Evolutionary conservation across 2,113 vertebrate genomes (phyloP), one percentile per base, ranked within the genome.

Genomic region (Sardina pilchardus): DNA sequence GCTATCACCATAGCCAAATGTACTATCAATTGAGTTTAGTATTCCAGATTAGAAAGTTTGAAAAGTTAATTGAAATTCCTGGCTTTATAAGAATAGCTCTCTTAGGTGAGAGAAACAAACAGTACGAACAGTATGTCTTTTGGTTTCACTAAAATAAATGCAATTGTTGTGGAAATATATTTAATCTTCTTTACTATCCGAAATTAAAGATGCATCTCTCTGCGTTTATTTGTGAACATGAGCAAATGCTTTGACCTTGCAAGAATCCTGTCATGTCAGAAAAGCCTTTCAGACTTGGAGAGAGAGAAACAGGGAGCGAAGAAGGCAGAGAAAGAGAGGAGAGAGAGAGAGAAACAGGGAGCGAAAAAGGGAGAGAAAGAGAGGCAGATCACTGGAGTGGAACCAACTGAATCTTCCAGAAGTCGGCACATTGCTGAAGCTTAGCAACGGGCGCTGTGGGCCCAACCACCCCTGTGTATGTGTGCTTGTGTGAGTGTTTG

Each of bases 401-500:
- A 71, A 71, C 63, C 63, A 71, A 71, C 63, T 30, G 63, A 71
- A 71, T 26, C 63, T 71, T 71, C 63, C 14, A 26, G 63, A 71
- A 63, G 59, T 63, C 59, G 59, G 59, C 59, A 63, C 59, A 63
- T 63, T 63, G 59, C 59, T 63, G 59, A 63, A 26, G 30, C 63
- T 71, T 71, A 71, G 63, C 63, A 71, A 71, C 63, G 9, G 63
- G 26, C 63, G 7, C 63, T 71, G 63, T 71, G 63, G 30, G 63
- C 63, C 63, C 63, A 71, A 16, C 26, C n/a, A 12, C 63, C 63
- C 63, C 17, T 19, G 53, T 19, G 56, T 24, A 24, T 26, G 67
- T 21, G 16, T 85, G 82, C 39, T 42, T 59, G 59, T 88, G 88
- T 44, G 71, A 43, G 48, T 85, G 53, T 44, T 2, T 48, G n/a